A percentile compares a stretch with the other conserved stretches of the same genome.
phyloP scores from a whole-genome alignment of 2,888 invertebrate genomes.

The Autographa pulchrina region DNA sequence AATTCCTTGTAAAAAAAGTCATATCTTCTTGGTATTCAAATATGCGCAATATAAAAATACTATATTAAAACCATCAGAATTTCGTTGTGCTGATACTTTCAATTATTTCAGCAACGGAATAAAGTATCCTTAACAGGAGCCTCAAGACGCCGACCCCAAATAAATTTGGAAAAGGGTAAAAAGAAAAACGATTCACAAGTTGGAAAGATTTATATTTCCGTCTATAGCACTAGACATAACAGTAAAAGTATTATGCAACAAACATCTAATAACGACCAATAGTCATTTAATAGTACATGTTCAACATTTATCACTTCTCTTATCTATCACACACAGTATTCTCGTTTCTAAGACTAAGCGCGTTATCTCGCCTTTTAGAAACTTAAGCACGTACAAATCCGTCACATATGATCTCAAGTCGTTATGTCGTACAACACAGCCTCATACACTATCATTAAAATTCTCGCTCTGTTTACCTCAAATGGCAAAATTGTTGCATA shows the following conservation, averaged over 20 bases:
- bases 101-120: too few species aligned
- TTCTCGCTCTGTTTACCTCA: constrained; percentile 35
- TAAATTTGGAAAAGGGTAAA: too few species aligned
- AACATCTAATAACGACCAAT: neutral
- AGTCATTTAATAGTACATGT: neutral
- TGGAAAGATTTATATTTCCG: too few species aligned
- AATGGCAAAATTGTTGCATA: constrained; percentile 30
- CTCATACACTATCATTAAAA: constrained; percentile 8
- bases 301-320: neutral
- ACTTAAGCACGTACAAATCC: constrained; percentile 1
- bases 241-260: neutral
- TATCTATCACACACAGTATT: neutral
- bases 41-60: too few species aligned
- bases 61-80: too few species aligned
- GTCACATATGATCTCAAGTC: neutral
- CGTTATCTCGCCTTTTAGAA: neutral
- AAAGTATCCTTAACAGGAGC: too few species aligned
- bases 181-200: too few species aligned
- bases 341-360: neutral
- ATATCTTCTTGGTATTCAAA: too few species aligned
- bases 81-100: too few species aligned
- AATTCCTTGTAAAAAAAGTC: too few species aligned
- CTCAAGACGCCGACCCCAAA: too few species aligned
- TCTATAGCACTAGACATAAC: neutral
- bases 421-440: neutral